phyloP scores from a whole-genome alignment of 1,140 invertebrate species.

The Caenorhabditis briggsae region DNA sequence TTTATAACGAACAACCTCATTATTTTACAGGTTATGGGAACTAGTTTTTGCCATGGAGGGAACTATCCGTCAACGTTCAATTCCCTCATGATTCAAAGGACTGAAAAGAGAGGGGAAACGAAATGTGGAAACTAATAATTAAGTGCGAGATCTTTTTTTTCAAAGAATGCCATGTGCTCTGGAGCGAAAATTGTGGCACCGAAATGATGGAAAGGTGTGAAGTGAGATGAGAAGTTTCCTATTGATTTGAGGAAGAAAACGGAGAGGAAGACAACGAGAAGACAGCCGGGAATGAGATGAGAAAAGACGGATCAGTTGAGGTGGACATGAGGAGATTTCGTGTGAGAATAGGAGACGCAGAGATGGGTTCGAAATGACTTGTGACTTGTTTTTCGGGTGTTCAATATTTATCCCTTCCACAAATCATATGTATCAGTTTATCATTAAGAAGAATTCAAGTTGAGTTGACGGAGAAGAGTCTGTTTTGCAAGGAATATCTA shows the following conservation, averaged over 20 bases:
- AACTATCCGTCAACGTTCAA: neutral
- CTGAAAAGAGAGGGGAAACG: neutral
- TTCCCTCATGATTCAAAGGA: neutral
- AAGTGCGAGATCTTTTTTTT: neutral
- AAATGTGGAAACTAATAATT: neutral
- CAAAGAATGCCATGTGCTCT: neutral
- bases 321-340: neutral
- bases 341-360: slow-evolving; percentile 11
- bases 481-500: too few relatives aligned
- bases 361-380: slow-evolving; percentile 6
- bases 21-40: too few relatives aligned
- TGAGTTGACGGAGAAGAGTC: neutral
- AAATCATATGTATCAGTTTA: neutral
- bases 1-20: too few relatives aligned
- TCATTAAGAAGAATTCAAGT: neutral
- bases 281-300: slow-evolving; percentile 14
- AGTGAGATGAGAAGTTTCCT: neutral
- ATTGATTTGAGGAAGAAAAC: slow-evolving; percentile 8
- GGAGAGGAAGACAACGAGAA: slow-evolving; percentile 13
- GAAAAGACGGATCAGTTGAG: slow-evolving; percentile 30
- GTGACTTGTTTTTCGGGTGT: slow-evolving; percentile 25
- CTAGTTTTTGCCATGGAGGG: neutral
- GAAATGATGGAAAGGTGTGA: slow-evolving; percentile 14
- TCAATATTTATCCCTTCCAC: neutral
- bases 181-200: neutral